Percentiles rank a stretch among this genome's conserved stretches.
Evolutionary conservation across 2,797 vertebrate species (phyloP).

Genomic region (Sorex maritimensis): DNA sequence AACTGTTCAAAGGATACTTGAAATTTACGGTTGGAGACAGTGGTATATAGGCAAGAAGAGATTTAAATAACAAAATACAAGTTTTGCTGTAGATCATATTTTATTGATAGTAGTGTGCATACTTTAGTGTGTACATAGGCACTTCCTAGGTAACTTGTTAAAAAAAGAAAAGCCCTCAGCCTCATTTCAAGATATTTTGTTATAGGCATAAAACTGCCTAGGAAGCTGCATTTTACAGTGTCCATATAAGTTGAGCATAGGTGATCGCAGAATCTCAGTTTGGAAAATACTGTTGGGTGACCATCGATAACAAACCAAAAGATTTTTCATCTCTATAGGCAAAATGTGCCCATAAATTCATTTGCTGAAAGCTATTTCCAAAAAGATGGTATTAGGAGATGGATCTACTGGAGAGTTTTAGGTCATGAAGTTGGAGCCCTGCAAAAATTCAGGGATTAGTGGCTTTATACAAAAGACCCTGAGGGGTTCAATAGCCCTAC

Average conservation of each 20-base stretch:
- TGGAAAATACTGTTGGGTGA: neutral
- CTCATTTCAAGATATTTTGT: neutral
- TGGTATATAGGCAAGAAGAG: neutral
- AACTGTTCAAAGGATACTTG: neutral
- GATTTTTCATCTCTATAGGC: neutral
- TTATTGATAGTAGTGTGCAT: neutral
- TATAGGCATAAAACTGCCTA: neutral
- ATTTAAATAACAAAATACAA: conserved; percentile 53
- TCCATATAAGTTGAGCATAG: neutral
- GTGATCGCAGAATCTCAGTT: neutral
- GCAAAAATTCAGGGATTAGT: neutral
- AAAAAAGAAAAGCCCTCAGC: neutral
- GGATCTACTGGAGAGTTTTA: neutral
- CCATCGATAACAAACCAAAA: neutral
- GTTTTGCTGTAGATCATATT: neutral
- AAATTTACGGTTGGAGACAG: conserved; percentile 20
- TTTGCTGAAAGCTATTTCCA: neutral
- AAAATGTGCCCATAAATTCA: neutral
- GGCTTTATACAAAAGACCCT: neutral
- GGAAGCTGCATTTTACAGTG: neutral
- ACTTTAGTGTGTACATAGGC: conserved; percentile 12
- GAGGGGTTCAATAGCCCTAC: neutral
- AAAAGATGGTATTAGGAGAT: neutral
- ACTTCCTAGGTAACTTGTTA: conserved; percentile 46
- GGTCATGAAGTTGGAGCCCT: neutral